A percentile compares a stretch with the other conserved stretches of the same genome.
Evolutionary conservation across 2,797 vertebrate species (phyloP).

Genomic region (Manis crassicaudata): DNA sequence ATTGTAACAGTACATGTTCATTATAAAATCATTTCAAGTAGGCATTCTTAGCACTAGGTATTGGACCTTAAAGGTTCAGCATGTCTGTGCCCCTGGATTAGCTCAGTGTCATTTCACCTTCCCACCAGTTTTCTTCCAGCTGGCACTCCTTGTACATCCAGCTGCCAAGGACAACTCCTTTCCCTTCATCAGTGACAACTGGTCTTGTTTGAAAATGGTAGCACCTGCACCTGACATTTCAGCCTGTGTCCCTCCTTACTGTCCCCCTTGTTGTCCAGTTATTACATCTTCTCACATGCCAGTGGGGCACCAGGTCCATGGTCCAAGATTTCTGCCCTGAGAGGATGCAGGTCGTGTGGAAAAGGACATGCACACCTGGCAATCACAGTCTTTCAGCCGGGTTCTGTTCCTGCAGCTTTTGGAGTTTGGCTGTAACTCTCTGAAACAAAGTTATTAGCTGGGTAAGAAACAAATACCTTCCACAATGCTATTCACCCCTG

Average conservation of each 20-base stretch:
- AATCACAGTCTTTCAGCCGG: not conserved
- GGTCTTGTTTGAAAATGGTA: not conserved
- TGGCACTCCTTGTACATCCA: not conserved
- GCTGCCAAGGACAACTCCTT: not conserved
- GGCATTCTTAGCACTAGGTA: not conserved
- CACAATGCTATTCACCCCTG: not conserved
- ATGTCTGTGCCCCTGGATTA: not conserved
- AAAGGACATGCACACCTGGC: not conserved
- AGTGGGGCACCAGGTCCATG: not conserved
- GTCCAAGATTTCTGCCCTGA: not conserved
- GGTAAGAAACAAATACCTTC: slow-evolving; percentile 26
- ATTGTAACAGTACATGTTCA: not conserved
- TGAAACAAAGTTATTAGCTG: not conserved
- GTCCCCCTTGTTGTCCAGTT: not conserved
- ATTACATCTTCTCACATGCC: not conserved
- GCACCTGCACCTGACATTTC: not conserved
- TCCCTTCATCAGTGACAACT: not conserved
- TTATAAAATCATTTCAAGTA: slow-evolving; percentile 17
- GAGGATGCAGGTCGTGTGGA: not conserved
- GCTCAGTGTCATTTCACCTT: not conserved
- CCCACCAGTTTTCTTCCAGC: not conserved
- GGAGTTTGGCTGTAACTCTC: not conserved
- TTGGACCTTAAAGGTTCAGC: not conserved
- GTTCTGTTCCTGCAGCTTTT: not conserved
- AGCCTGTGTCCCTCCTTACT: not conserved